These are phyloP conservation scores for Lepus americanus DNA, from an alignment of 2,113 vertebrate species.

Conservation along the genomic window DNA sequence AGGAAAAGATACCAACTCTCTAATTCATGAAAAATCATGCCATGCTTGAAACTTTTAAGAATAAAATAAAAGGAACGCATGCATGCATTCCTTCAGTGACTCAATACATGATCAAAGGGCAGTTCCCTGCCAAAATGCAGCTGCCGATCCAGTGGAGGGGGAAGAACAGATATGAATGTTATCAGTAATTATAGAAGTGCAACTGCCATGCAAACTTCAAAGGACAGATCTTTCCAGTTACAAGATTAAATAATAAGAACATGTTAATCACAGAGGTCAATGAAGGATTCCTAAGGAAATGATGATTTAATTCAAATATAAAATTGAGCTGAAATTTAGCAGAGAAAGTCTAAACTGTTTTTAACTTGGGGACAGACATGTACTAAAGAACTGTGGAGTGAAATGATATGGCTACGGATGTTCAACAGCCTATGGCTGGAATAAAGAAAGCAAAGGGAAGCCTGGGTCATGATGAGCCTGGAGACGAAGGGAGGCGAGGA, in stretches of 20 bases:
- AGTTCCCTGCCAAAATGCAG: background rate
- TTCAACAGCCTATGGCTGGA: background rate
- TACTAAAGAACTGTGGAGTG: background rate
- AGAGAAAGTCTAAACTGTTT: background rate
- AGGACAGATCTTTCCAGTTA: background rate
- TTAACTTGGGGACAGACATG: background rate
- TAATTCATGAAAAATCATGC: background rate
- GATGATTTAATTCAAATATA: slow-evolving; percentile 10
- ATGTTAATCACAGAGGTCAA: background rate
- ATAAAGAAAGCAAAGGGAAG: background rate
- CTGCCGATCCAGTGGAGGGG: background rate
- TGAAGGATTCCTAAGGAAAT: slow-evolving; percentile 3
- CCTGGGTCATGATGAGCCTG: background rate
- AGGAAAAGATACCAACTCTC: background rate
- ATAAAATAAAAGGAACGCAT: background rate
- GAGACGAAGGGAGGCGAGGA: background rate
- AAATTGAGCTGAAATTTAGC: background rate
- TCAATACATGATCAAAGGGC: background rate
- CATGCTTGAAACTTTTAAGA: background rate
- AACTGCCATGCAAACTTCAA: background rate
- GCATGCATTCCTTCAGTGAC: background rate
- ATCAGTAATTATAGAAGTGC: background rate
- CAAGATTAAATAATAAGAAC: background rate
- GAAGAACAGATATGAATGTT: background rate
- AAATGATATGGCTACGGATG: background rate